phyloP scores from a whole-genome alignment of 2,113 vertebrate species.

The Neogobius melanostomus region DNA sequence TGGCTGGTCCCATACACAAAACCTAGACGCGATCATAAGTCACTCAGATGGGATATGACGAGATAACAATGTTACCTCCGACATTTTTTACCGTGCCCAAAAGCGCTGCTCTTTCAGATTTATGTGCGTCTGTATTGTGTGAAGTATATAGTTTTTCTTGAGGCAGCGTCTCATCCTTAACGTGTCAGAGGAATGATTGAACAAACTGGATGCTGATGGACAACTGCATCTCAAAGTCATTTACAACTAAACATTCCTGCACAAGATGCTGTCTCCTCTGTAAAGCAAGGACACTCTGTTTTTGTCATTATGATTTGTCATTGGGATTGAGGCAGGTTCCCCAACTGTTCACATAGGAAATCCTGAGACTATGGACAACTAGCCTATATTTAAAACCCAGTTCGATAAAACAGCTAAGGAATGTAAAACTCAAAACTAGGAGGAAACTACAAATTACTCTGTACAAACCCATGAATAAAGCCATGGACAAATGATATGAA shows the following conservation, averaged over 20 bases:
- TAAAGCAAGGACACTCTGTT: slow-evolving; percentile 12
- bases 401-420: no score
- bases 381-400: no score
- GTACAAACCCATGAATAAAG: no score
- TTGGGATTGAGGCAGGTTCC: slow-evolving; percentile 1
- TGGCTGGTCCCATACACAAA: slow-evolving; percentile 1
- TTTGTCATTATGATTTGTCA: slow-evolving; percentile 40
- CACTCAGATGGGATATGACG: slow-evolving; percentile 4
- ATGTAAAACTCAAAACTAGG: no score
- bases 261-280: slow-evolving; percentile 9
- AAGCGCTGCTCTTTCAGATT: slow-evolving; percentile 5
- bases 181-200: slow-evolving; percentile 18
- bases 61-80: slow-evolving; percentile 11
- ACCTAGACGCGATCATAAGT: not conserved
- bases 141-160: not conserved
- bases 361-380: not conserved
- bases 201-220: slow-evolving; percentile 35
- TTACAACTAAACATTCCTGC: slow-evolving; percentile 23
- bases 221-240: slow-evolving; percentile 19
- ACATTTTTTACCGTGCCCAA: slow-evolving; percentile 11
- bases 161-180: slow-evolving; percentile 11
- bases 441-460: no score
- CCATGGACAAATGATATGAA: no score
- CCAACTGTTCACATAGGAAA: not conserved
- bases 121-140: not conserved